phyloP scores from a whole-genome alignment of 2,113 vertebrate species.

The Formicarius rufipectus region DNA sequence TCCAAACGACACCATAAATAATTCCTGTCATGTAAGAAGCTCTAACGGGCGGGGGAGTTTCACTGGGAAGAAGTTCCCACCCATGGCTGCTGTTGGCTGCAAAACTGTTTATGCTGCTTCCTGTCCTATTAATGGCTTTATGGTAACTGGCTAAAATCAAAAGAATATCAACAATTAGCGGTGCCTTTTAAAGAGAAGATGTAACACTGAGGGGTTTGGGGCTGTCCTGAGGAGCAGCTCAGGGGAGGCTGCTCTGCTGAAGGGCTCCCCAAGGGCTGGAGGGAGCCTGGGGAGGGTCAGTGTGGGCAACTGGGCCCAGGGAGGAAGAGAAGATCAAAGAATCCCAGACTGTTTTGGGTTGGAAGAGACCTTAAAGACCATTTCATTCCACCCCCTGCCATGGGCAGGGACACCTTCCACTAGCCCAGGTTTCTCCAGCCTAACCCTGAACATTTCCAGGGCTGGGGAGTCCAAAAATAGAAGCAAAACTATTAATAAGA shows the following conservation, averaged over 20 bases:
- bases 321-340: not conserved
- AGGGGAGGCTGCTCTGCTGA: not conserved
- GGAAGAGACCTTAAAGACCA: not conserved
- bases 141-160: not conserved
- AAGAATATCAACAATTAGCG: not conserved
- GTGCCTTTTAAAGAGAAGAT: not conserved
- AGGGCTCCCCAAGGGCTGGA: not conserved
- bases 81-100: not conserved
- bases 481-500: not conserved
- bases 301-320: not conserved
- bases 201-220: accelerated
- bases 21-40: not conserved
- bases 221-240: not conserved
- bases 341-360: not conserved
- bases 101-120: not conserved
- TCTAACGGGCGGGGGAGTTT: not conserved
- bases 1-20: not conserved
- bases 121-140: not conserved
- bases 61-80: not conserved
- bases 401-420: not conserved
- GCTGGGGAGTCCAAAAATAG: not conserved
- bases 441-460: not conserved
- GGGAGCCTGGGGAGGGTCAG: not conserved
- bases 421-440: not conserved
- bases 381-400: not conserved